Percentiles rank a stretch among this genome's conserved stretches.
phyloP scores from a whole-genome alignment of 1,140 invertebrate genomes.

The Zeugodacus cucurbitae region DNA sequence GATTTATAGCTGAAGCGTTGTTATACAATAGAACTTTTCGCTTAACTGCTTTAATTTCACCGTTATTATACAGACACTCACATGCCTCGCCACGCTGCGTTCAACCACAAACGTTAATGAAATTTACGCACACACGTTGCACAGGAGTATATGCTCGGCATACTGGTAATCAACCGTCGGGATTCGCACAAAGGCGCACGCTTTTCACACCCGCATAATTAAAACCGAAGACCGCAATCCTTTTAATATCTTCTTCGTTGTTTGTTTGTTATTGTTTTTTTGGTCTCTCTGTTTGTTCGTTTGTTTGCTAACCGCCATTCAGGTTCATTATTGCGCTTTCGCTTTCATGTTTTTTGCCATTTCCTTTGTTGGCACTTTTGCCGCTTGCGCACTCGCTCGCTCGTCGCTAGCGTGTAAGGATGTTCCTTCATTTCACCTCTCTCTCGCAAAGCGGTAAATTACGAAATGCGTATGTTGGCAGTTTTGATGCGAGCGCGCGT shows the following conservation, averaged over 20 bases:
- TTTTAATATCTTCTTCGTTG: not conserved
- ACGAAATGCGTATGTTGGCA: not conserved
- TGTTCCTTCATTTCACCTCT: not conserved
- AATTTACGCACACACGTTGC: conserved; percentile 9
- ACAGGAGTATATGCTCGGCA: not conserved
- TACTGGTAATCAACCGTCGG: not conserved
- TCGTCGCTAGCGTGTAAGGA: not conserved
- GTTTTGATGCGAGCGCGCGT: not conserved
- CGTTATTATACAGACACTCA: not conserved
- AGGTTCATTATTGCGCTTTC: not conserved
- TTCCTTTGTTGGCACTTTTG: conserved; percentile 9
- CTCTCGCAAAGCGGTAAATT: not conserved
- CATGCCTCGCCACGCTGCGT: not conserved
- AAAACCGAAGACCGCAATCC: not conserved
- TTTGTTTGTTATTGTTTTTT: not conserved
- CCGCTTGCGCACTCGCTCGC: not conserved
- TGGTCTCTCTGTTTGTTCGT: not conserved
- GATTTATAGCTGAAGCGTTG: not conserved
- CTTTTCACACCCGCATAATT: conserved; percentile 11
- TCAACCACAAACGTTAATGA: conserved; percentile 23
- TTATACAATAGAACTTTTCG: not conserved
- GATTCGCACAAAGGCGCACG: not conserved
- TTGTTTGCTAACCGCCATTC: not conserved
- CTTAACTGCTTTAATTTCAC: not conserved
- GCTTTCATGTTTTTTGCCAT: not conserved